A percentile compares a stretch with the other conserved stretches of the same genome.
Evolutionary conservation across 2,888 invertebrate species (phyloP).

Genomic region (Flexamia atlantica): DNA sequence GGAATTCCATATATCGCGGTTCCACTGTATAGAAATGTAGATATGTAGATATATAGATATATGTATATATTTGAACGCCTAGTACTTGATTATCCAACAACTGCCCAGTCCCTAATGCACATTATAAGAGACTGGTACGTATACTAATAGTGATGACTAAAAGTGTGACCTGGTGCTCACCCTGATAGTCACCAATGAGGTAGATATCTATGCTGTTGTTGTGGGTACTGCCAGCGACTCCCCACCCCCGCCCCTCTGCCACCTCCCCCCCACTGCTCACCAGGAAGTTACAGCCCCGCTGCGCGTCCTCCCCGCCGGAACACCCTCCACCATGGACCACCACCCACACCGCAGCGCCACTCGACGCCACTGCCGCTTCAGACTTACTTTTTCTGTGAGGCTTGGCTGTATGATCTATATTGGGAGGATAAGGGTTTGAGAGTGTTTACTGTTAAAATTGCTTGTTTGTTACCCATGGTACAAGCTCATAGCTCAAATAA

Average conservation of each 20-base stretch:
- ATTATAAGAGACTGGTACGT: too few species aligned
- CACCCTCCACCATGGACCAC: neutral
- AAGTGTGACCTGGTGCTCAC: neutral
- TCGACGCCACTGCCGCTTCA: neutral
- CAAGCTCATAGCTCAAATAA: too few species aligned
- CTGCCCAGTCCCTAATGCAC: too few species aligned
- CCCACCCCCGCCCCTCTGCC: conserved; percentile 3
- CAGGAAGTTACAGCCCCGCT: conserved; percentile 23
- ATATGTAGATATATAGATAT: too few species aligned
- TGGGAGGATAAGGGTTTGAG: too few species aligned
- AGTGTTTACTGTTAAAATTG: too few species aligned
- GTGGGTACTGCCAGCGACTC: neutral
- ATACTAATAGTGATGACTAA: too few species aligned
- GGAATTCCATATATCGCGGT: too few species aligned
- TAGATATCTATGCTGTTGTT: conserved; percentile 7
- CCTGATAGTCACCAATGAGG: conserved; percentile 6
- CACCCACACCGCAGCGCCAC: neutral
- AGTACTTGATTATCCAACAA: too few species aligned
- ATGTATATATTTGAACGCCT: too few species aligned
- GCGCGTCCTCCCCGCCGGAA: neutral
- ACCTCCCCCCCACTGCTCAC: conserved; percentile 9
- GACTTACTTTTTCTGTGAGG: neutral
- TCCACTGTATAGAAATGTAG: too few species aligned
- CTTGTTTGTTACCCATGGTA: too few species aligned
- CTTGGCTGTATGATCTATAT: neutral